phyloP scores from a whole-genome alignment of 2,113 vertebrate genomes.

The Chelonoidis abingdonii region DNA sequence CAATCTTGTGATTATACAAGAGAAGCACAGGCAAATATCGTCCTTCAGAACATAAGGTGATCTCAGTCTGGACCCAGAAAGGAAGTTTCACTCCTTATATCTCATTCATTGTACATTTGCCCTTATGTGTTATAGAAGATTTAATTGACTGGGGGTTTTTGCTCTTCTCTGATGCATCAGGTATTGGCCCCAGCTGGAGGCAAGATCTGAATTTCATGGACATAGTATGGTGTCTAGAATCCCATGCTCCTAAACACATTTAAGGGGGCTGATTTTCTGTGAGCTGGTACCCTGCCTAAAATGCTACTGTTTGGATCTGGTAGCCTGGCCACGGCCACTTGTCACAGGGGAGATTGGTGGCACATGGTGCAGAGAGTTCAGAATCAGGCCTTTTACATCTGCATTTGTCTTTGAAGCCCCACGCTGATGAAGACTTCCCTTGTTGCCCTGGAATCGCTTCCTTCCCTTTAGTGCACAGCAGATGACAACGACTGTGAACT shows the following conservation, averaged over 20 bases:
- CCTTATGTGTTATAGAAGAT: background rate
- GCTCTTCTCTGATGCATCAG: background rate
- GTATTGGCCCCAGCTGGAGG: fast-evolving
- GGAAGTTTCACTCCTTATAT: background rate
- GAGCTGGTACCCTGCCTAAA: background rate
- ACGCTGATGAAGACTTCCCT: background rate
- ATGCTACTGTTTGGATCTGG: background rate
- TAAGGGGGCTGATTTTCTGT: background rate
- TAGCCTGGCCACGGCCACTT: background rate
- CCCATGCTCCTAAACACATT: too few relatives aligned
- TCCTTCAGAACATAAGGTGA: background rate
- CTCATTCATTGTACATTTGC: background rate
- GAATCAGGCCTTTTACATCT: too few relatives aligned
- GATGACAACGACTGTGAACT: background rate
- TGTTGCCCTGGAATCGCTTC: background rate
- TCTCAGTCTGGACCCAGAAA: background rate
- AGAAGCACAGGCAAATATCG: background rate
- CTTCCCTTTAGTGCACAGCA: background rate
- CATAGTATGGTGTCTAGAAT: background rate
- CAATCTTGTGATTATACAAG: background rate
- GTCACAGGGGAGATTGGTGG: background rate
- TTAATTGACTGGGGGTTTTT: too few relatives aligned
- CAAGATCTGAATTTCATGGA: fast-evolving
- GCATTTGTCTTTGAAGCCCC: too few relatives aligned
- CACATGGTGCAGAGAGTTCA: background rate